Conservation (phyloP, 30 jellyfish, hydroid and myxozoan species). For the Turritopsis rubra region DNA sequence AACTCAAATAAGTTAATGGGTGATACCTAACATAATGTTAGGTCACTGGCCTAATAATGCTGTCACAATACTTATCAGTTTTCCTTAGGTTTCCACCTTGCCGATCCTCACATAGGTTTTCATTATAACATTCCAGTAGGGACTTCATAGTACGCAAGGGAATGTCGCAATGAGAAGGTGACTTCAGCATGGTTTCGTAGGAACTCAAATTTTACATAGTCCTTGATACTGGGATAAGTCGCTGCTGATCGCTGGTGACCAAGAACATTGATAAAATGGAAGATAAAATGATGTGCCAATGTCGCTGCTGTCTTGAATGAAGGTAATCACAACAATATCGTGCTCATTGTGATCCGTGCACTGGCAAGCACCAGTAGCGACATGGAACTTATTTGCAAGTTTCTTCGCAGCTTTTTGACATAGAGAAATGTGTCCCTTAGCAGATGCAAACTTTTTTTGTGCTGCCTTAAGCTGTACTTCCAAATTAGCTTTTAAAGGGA, state of each 20-base stretch:
- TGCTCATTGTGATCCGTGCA: too few relatives aligned
- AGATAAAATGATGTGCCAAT: too few relatives aligned
- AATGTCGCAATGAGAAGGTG: constrained; percentile 6
- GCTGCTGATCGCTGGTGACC: constrained; percentile 41
- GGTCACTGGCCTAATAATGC: constrained; percentile 18
- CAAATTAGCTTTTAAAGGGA: too few relatives aligned
- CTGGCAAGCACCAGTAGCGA: too few relatives aligned
- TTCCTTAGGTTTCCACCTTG: neutral
- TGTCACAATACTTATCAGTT: neutral
- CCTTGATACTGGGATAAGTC: constrained; percentile 20
- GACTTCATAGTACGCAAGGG: neutral
- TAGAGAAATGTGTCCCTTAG: too few relatives aligned
- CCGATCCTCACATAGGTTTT: neutral
- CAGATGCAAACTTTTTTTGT: too few relatives aligned
- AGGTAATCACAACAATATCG: too few relatives aligned
- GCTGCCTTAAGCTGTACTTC: too few relatives aligned
- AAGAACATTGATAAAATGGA: constrained; percentile 4
- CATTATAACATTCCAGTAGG: neutral
- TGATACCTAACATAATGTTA: constrained; percentile 37
- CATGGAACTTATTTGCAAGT: too few relatives aligned
- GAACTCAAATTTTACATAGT: too few relatives aligned
- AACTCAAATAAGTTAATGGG: constrained; percentile 5
- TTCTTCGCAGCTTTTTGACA: too few relatives aligned
- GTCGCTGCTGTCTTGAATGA: too few relatives aligned
- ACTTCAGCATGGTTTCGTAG: neutral